Conservation (phyloP, 2,113 vertebrate species). For the Amblyornis subalaris region DNA sequence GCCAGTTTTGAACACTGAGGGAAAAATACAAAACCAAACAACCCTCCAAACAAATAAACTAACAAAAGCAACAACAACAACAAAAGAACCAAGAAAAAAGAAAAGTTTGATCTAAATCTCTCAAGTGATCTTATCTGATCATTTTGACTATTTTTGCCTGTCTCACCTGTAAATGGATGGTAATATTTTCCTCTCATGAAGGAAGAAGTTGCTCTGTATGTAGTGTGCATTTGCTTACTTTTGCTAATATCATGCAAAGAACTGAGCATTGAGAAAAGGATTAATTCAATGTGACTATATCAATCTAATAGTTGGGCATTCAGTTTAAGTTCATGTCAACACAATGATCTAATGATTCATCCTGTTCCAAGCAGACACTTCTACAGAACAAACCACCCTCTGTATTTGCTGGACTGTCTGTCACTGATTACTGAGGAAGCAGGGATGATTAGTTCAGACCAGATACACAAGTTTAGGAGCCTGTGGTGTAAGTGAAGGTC, state of each 20-base stretch:
- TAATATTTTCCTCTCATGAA: not conserved
- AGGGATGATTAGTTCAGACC: not conserved
- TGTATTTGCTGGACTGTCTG: not conserved
- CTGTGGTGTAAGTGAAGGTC: not conserved
- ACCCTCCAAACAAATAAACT: not conserved
- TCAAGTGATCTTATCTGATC: not conserved
- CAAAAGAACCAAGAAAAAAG: accelerated
- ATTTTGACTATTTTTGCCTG: not conserved
- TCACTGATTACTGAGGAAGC: not conserved
- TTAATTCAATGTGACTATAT: not conserved
- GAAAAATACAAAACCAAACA: not conserved
- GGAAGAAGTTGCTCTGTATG: not conserved
- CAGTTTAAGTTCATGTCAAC: not conserved
- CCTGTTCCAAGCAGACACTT: not conserved
- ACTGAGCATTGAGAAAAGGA: not conserved
- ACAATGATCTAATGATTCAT: not conserved
- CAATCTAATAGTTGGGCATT: not conserved
- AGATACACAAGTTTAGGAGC: not conserved
- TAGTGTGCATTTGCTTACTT: not conserved
- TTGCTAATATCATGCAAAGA: not conserved
- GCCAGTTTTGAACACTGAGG: not conserved
- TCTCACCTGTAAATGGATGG: not conserved
- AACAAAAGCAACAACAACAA: too few relatives aligned
- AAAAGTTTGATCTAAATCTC: not conserved
- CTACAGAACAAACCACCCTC: not conserved